Percentiles rank a stretch among this genome's conserved stretches.
phyloP scores from a whole-genome alignment of 23 tunicate genomes.

The Trididemnum miniatum region DNA sequence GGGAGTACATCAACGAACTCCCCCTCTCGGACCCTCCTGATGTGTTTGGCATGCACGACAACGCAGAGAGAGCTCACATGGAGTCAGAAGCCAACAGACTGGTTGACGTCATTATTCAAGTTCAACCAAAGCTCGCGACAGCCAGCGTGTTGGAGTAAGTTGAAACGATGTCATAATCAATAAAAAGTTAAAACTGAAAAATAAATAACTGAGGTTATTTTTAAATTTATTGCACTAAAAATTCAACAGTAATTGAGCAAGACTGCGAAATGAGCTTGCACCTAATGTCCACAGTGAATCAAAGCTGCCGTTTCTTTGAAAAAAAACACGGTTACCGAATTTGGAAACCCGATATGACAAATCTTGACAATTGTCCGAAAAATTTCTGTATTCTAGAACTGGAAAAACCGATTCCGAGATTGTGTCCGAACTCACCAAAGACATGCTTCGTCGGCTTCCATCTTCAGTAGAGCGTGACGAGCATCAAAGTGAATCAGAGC shows the following conservation, averaged over 20 bases:
- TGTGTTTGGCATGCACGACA: slow-evolving; percentile 91
- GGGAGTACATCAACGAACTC: slow-evolving; percentile 58
- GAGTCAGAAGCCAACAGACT: slow-evolving; percentile 67
- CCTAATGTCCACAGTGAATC: too few species aligned
- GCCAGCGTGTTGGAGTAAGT: slow-evolving; percentile 78
- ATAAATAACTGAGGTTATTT: too few species aligned
- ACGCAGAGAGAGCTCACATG: slow-evolving; percentile 87
- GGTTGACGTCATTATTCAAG: slow-evolving; percentile 73
- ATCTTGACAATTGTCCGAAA: too few species aligned
- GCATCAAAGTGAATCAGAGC: slow-evolving; percentile 37
- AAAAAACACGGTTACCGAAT: too few species aligned
- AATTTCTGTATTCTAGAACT: slow-evolving; percentile 57
- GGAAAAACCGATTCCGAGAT: slow-evolving; percentile 82
- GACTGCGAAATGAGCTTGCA: too few species aligned
- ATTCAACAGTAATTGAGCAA: too few species aligned
- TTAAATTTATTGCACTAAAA: too few species aligned
- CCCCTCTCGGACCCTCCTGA: slow-evolving; percentile 88
- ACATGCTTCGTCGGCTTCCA: slow-evolving; percentile 78
- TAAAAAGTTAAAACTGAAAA: too few species aligned
- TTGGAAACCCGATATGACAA: too few species aligned
- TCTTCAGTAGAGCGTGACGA: slow-evolving; percentile 73
- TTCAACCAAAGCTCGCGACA: slow-evolving; percentile 85
- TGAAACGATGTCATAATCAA: too few species aligned
- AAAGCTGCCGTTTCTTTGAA: too few species aligned
- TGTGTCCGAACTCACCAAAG: slow-evolving; percentile 64